These are phyloP conservation scores for Cyprinodon variegatus DNA, from an alignment of 2,113 vertebrate species.

Conservation along the genomic window DNA sequence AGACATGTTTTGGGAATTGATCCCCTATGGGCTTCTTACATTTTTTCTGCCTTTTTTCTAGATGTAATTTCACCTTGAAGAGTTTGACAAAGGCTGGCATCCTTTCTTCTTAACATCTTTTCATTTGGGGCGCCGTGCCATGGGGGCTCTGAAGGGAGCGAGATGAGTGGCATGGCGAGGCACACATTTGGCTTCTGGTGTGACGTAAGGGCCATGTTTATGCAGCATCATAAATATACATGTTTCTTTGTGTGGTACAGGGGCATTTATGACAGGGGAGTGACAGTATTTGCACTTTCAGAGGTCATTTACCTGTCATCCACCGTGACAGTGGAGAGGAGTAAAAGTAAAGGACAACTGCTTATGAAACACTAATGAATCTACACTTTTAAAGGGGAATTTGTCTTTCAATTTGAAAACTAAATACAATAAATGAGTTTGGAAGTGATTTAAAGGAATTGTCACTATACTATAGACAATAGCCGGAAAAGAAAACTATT, in stretches of 20 bases:
- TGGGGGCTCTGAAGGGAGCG: conserved; percentile 60
- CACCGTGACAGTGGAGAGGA: conserved; percentile 61
- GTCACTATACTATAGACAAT: background rate
- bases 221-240: conserved; percentile 81
- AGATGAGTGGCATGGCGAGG: conserved; percentile 74
- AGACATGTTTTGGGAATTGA: conserved; percentile 39
- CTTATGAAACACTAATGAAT: conserved; percentile 28
- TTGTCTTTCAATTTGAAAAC: conserved; percentile 4
- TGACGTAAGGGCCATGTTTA: conserved; percentile 72
- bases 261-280: conserved; percentile 72
- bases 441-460: background rate
- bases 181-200: conserved; percentile 66
- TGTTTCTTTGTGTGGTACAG: conserved; percentile 58
- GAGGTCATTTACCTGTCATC: conserved; percentile 80
- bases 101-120: conserved; percentile 69
- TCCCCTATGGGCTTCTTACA: conserved; percentile 71
- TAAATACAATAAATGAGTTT: background rate
- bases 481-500: background rate
- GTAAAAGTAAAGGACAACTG: conserved; percentile 62
- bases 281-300: conserved; percentile 76
- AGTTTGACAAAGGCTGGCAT: conserved; percentile 73
- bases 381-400: background rate
- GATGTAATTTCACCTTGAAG: conserved; percentile 62
- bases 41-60: conserved; percentile 67
- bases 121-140: conserved; percentile 61